phyloP scores from a whole-genome alignment of 2,888 invertebrate genomes.

The Argyra leucocephala region DNA sequence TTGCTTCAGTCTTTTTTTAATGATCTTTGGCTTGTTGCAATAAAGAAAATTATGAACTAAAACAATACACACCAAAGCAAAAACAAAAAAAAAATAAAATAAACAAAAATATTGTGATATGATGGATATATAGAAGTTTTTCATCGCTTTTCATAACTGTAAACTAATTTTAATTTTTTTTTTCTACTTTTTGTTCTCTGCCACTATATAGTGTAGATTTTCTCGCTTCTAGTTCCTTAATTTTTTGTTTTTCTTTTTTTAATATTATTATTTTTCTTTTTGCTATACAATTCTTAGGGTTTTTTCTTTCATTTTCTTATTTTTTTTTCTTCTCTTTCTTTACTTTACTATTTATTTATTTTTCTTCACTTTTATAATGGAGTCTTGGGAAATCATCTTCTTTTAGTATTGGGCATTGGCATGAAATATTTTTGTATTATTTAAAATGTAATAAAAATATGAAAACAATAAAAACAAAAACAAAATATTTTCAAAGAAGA shows the following conservation, averaged over 20 bases:
- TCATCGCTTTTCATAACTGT: not conserved
- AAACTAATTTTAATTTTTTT: not conserved
- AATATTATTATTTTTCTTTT: not conserved
- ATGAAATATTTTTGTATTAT: conserved; percentile 1
- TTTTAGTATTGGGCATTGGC: not conserved
- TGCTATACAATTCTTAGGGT: too few relatives aligned
- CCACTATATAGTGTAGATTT: not conserved
- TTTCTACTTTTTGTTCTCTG: not conserved
- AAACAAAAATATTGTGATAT: not conserved
- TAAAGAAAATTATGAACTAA: not conserved
- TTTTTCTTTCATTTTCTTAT: too few relatives aligned
- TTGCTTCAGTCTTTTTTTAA: not conserved
- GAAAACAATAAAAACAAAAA: not conserved
- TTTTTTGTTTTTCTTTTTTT: not conserved
- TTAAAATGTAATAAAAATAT: not conserved
- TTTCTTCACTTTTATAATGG: not conserved
- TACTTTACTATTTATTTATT: not conserved
- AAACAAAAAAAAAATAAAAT: not conserved
- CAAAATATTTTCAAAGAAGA: not conserved
- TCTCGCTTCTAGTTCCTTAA: not conserved
- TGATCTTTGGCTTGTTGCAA: not conserved
- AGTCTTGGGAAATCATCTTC: conserved; percentile 4
- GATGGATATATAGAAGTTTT: not conserved
- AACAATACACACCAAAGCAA: too few relatives aligned
- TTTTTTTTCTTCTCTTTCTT: too few relatives aligned